Base-by-base conservation (phyloP, 2,888 invertebrate species). In the Eristalinus aeneus region DNA sequence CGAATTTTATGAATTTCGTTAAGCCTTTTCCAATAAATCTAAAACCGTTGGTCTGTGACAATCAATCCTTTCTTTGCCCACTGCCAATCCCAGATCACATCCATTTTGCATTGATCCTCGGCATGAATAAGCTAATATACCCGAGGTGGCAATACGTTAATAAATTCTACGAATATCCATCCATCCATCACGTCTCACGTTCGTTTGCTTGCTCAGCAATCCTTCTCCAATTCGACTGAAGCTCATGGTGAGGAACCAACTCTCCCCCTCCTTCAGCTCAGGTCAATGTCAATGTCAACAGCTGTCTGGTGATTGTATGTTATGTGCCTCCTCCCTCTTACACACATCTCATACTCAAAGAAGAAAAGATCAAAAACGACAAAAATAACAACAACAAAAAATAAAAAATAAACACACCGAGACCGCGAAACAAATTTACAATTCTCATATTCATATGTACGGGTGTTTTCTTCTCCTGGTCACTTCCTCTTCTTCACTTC, bases 201-300 rank as follows among this genome's bases (percentile, higher is more conserved):
- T 46, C 46, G n/a, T n/a, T 5, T 16, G n/a, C 16, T 46, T 46
- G 16, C 46, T 16, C 46, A 46, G 46, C 46, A 46, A 16, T 46
- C 46, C 16, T 27, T 27, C n/a, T 39, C 46, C 16, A 16, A 0
- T 16, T 2, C 16, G 8, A 46, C 46, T 46, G 8, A 16, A 16
- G 8, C n/a, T 5, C 16, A 46, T n/a, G 6, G 46, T 16, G 46
- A 46, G 6, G n/a, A n/a, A 8, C 16, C n/a, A 46, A 16, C 46
- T n/a, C 56, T 9, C 2, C 2, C 56, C 32, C 11, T 67, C 27
- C 27, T 34, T 22, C 61, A 5, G 53, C 10, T 11, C 77, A 71
- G 77, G 71, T 76, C 75, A 77, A 77, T 77, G 77, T 77, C 77
- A 77, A 77, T 69, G 77, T 69, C 77, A 77, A 27, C 63, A 77